Conservation (phyloP, 2,113 vertebrate genomes). For the Sarotherodon lohbergeri region DNA sequence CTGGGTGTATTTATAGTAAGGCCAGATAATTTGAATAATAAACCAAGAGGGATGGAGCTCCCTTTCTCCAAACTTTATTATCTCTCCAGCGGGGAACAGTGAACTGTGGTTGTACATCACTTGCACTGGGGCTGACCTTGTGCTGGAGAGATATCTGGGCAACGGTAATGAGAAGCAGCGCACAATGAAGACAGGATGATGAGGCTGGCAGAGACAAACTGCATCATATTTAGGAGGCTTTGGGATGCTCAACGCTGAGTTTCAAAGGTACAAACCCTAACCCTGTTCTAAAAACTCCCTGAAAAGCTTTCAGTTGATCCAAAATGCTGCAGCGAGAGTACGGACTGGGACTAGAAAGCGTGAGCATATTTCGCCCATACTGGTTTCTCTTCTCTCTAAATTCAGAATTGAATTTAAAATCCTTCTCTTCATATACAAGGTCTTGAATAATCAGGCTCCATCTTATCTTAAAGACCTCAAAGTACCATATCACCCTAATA, state of each 20-base stretch:
- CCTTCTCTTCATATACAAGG: neutral
- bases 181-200: neutral
- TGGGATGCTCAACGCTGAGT: neutral
- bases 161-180: slow-evolving; percentile 43
- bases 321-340: neutral
- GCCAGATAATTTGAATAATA: slow-evolving; percentile 53
- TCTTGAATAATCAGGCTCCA: neutral
- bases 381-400: neutral
- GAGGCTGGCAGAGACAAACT: neutral
- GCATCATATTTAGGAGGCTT: slow-evolving; percentile 21
- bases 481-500: neutral
- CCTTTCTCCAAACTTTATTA: slow-evolving; percentile 43
- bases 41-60: slow-evolving; percentile 22
- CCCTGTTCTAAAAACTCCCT: neutral
- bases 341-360: neutral
- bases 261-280: neutral
- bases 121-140: slow-evolving; percentile 53
- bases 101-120: slow-evolving; percentile 28
- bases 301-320: neutral
- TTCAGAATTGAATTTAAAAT: neutral
- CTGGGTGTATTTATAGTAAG: slow-evolving; percentile 26
- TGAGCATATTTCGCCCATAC: neutral
- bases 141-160: slow-evolving; percentile 24
- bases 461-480: neutral
- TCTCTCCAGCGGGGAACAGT: neutral